Evolutionary conservation across 2,888 invertebrate genomes (phyloP), one percentile per base, ranked within the genome.

Genomic region (Limnephilus rhombicus): DNA sequence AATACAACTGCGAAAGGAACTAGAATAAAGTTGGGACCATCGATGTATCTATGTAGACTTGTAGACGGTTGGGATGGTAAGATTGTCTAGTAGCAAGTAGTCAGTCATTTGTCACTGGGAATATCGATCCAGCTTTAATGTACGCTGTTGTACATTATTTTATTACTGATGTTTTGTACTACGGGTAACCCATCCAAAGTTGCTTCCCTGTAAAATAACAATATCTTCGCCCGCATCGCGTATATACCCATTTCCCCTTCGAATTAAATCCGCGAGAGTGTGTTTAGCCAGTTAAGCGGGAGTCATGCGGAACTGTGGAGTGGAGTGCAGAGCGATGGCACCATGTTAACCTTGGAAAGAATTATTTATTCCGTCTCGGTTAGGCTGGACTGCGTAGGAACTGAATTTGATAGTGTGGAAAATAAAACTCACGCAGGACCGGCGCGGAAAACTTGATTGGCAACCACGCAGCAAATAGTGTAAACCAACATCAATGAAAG

Each of bases 381-480:
- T 53, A 68, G 68, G 68, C 68, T 68, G 68, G 68, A 68, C 68
- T 68, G 68, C 68, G 68, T 68, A 68, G 68, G 68, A 68, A 68
- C 7, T 68, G 68, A 68, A 68, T 68, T 68, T 24, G 68, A 24
- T 11, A 68, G 68, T 11, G 68, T 68, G n/a, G 68, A n/a, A 68
- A 24, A 68, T 9, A n/a, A 68, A 53, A 53, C 68, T 68, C n/a
- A 68, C 68, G 68, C 68, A 68, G 68, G 68, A n/a, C 68, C 68
- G 68, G 24, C 68, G 68, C 68, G 68, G 68, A 68, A 68, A 68
- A 24, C 68, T 68, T 68, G 2, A 24, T 24, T 7, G 68, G 24
- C 3, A 53, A 53, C 53, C 53, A 24, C 18, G 53, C 18, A 53
- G 18, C 53, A 53, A 53, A 53, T 18, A 4, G 18, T 18, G 53